phyloP scores from a whole-genome alignment of 2,113 vertebrate species.

The Psophia crepitans region DNA sequence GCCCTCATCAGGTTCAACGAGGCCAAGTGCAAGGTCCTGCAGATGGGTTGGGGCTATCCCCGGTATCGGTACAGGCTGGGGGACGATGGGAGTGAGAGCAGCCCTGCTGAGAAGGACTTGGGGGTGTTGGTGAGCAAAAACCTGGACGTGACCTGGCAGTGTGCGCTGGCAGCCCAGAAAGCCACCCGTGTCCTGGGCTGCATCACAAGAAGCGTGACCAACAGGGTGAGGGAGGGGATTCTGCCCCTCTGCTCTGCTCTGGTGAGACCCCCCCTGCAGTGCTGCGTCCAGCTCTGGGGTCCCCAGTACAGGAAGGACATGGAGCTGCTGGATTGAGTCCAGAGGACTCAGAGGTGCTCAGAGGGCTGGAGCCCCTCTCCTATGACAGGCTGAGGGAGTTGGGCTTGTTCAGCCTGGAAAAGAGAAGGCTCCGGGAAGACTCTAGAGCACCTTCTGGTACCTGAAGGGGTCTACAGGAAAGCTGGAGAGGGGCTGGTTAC shows the following conservation, averaged over 20 bases:
- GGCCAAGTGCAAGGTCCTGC: not conserved
- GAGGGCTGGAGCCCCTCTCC: not conserved
- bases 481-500: not conserved
- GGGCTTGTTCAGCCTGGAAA: not conserved
- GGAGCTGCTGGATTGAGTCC: rapidly evolving
- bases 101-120: not conserved
- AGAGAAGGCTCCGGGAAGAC: not conserved
- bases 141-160: rapidly evolving
- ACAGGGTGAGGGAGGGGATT: not conserved
- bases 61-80: no score
- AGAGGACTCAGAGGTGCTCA: not conserved
- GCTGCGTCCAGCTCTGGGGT: rapidly evolving
- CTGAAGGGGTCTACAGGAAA: not conserved
- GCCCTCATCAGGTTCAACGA: not conserved
- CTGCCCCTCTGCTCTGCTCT: not conserved
- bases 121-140: not conserved
- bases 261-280: no score
- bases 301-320: rapidly evolving
- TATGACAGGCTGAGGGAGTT: not conserved
- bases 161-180: rapidly evolving
- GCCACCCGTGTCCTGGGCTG: not conserved
- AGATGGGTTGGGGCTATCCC: not conserved
- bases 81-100: not conserved
- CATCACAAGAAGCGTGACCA: not conserved
- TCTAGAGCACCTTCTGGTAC: rapidly evolving